A percentile compares a stretch with the other conserved stretches of the same genome.
phyloP scores from a whole-genome alignment of 2,797 vertebrate species.

The Lepilemur septentrionalis region DNA sequence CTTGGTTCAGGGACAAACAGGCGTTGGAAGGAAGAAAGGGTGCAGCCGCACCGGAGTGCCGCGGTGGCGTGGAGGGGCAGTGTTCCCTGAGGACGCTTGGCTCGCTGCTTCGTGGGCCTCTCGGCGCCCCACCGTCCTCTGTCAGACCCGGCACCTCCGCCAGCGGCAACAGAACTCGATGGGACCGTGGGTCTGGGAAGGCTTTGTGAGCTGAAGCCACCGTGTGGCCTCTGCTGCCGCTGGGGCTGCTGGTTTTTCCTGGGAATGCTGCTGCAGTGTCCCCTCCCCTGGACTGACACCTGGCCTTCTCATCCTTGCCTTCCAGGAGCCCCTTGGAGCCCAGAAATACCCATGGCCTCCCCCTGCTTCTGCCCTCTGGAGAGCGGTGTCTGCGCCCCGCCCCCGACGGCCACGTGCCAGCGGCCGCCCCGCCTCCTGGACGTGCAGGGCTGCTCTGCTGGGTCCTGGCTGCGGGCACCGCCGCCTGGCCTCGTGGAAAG shows the following conservation, averaged over 20 bases:
- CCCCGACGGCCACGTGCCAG: neutral
- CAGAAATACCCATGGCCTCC: neutral
- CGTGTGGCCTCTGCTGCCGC: neutral
- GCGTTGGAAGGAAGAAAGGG: neutral
- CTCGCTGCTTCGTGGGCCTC: accelerated
- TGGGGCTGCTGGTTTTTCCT: too few species aligned
- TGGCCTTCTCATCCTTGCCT: accelerated
- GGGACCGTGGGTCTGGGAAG: neutral
- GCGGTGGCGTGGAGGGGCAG: accelerated
- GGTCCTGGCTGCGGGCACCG: neutral
- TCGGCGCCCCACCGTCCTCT: neutral
- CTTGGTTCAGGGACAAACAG: neutral
- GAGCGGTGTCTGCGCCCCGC: accelerated
- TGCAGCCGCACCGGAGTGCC: neutral
- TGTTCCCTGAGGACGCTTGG: accelerated
- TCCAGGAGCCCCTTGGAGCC: neutral
- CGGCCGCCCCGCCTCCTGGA: accelerated
- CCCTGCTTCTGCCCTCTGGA: neutral
- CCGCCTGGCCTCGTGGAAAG: neutral
- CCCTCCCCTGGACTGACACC: neutral
- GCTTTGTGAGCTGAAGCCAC: neutral
- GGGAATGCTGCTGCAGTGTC: too few species aligned
- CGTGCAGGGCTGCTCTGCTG: neutral
- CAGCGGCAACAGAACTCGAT: accelerated
- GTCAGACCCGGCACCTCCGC: neutral